These are phyloP conservation scores for Zeuzera pyrina DNA, from an alignment of 2,888 invertebrate species.

Conservation along the genomic window DNA sequence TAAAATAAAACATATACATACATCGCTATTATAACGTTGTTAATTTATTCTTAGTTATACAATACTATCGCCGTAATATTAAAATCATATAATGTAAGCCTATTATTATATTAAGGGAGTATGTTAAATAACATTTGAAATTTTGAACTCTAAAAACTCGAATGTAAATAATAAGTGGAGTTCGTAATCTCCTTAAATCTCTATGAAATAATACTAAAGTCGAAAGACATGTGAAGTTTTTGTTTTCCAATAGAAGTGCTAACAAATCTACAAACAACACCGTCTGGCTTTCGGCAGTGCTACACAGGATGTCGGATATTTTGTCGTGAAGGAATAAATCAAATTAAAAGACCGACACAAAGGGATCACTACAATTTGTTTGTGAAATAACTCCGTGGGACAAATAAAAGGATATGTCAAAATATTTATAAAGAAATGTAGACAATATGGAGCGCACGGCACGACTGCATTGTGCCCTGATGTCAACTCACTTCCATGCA, in stretches of 20 bases:
- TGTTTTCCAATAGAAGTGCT: constrained; percentile 61
- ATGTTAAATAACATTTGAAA: too few species aligned
- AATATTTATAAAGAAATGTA: constrained; percentile 70
- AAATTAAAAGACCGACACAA: constrained; percentile 66
- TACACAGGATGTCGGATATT: constrained; percentile 59
- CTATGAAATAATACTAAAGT: constrained; percentile 35
- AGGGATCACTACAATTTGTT: constrained; percentile 62
- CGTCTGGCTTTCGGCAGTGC: constrained; percentile 29
- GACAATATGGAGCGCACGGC: constrained; percentile 53
- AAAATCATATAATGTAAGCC: too few species aligned
- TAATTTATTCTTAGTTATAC: too few species aligned
- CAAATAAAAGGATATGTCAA: constrained; percentile 69
- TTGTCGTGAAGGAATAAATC: constrained; percentile 66
- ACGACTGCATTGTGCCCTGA: constrained; percentile 52
- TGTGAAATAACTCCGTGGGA: constrained; percentile 56
- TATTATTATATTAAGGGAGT: too few species aligned
- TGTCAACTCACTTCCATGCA: constrained; percentile 70
- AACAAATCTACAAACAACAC: constrained; percentile 63
- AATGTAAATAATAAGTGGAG: constrained; percentile 13
- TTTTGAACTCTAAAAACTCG: too few species aligned
- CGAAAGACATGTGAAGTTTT: constrained; percentile 42
- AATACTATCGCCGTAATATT: too few species aligned
- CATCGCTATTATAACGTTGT: too few species aligned
- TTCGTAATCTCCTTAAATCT: too few species aligned
- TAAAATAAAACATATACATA: too few species aligned